Base-by-base conservation (phyloP, 2,888 invertebrate genomes). In the Diloba caeruleocephala region DNA sequence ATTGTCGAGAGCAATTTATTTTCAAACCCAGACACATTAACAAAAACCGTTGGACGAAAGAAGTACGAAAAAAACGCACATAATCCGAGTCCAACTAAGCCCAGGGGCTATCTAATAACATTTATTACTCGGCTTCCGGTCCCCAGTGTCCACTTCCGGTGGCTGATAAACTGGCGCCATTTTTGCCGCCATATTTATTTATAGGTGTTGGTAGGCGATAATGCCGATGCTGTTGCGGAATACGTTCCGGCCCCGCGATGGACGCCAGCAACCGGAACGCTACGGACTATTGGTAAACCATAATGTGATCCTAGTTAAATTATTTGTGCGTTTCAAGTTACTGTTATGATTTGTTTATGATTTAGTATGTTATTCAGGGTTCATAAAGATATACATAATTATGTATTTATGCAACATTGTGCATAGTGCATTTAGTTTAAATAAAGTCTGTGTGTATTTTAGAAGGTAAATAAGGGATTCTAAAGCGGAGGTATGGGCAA, bases 161-260 rank as follows among this genome's bases (percentile, higher is more conserved):
- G 78, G 77, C 92, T 93, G 94, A 94, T 94, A 94, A 93, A 94
- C 90, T 88, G 92, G 69, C 82, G 85, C 92, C 89, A 92, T 93
- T 94, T 94, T 94, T 93, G 85, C 90, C 89, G 87, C 90, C 87
- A 90, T 93, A 92, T 93, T 93, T 94, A 93, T 94, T 93, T 93
- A 94, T 93, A 88, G 92, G 86, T 85, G 85, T 81, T 79, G 81
- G 81, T 82, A 72, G 75, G 82, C 83, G 91, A 92, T 93, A 89
- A 92, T 90, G 85, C 79, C 81, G 79, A 86, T 87, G 80, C 81
- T 49, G 82, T 69, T 82, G 81, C 84, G n/a, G n/a, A n/a, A 79
- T 84, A 85, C 83, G 85, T 87, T 87, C 84, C 71, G 70, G 60
- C 51, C 61, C 66, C 60, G 38, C 25, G 66, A 15, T 62, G 60